Evolutionary conservation across 2,113 vertebrate species (phyloP).

Genomic region (Pomatorhinus ruficollis): DNA sequence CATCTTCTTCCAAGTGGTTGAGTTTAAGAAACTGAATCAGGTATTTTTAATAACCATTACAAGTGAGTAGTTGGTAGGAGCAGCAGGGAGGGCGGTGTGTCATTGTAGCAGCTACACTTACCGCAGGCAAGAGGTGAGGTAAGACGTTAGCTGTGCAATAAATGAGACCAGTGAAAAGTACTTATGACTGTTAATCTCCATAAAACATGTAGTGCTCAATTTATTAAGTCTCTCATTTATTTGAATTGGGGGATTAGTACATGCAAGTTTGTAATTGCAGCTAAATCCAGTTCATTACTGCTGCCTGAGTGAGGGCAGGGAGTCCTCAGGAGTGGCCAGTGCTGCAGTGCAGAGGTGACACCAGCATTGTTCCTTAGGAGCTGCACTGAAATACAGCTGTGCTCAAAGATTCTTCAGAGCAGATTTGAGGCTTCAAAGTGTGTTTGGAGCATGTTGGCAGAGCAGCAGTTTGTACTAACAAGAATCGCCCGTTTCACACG

Average conservation of each 20-base stretch:
- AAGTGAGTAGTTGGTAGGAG: not conserved
- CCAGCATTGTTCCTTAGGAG: not conserved
- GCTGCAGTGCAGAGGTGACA: not conserved
- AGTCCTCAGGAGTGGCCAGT: not conserved
- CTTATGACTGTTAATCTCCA: not conserved
- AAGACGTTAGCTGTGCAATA: not conserved
- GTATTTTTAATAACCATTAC: conserved; percentile 61
- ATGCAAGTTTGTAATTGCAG: not conserved
- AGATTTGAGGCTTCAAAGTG: not conserved
- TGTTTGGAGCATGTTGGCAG: not conserved
- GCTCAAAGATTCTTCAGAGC: not conserved
- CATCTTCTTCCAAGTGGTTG: conserved; percentile 95
- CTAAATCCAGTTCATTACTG: not conserved
- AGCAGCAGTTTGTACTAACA: not conserved
- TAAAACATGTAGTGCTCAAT: not conserved
- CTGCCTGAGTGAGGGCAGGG: not conserved
- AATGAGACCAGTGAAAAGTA: not conserved
- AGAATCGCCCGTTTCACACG: not conserved
- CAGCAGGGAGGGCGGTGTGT: not conserved
- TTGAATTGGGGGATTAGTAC: not conserved
- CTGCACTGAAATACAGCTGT: not conserved
- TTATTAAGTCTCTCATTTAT: not conserved
- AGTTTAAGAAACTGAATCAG: conserved; percentile 98
- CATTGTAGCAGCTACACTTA: not conserved
- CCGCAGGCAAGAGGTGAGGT: not conserved